Evolutionary conservation across 2,888 invertebrate genomes (phyloP), one percentile per base, ranked within the genome.

Genomic region (Cosmorhoe ocellata): DNA sequence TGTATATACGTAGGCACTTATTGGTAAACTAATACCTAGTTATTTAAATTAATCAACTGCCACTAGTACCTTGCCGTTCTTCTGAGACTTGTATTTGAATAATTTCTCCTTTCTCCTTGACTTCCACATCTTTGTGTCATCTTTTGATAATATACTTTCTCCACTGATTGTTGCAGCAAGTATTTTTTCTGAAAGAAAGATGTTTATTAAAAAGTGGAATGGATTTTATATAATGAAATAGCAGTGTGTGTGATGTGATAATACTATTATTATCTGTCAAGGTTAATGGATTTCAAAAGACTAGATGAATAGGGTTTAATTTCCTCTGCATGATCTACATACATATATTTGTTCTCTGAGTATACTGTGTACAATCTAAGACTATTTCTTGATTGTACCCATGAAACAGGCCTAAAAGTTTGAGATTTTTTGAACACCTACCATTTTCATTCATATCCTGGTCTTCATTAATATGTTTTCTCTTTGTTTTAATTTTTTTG

Each of bases 71-170:
- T 79, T 79, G 59, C 81, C 88, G 48, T 84, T 81, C 28, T 78
- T 74, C 10, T 70, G 64, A 27, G 69, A 64, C 66, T 83, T 88
- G 59, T 92, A 92, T 60, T 75, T 81, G 56, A 84, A 92, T 1
- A 92, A 45, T 43, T 90, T 88, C 40, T 90, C 88, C 81, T 91
- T 92, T 65, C 89, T 80, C 50, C 91, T 78, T 0, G 88, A 91
- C 27, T 91, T 90, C 92, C 92, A 93, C 57, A 70, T 63, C 67
- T 86, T 84, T 3, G 81, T 90, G 41, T 91, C 92, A 56, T 84
- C 81, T 70, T 86, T 83, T 3, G 82, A 87, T 47, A 92, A 53
- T 44, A 93, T 73, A 57, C 84, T 79, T 9, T 90, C 85, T 0
- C 91, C 86, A 47, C 71, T 76, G 0, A 92, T 79, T 5, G 76